Evolutionary conservation across 2,888 invertebrate species (phyloP).

Genomic region (Pachymerium ferrugineum): DNA sequence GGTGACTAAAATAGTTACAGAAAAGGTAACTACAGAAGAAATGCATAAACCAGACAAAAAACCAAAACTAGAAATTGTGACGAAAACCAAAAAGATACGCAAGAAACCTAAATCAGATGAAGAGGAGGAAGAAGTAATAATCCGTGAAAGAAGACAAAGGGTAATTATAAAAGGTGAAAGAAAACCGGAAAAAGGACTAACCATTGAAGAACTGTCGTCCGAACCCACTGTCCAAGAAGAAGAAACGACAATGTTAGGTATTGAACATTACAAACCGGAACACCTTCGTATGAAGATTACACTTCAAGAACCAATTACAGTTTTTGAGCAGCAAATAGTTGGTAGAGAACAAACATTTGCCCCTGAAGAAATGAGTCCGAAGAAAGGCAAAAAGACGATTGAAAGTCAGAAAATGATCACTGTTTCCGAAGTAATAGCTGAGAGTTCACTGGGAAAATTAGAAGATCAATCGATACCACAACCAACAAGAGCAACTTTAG

Average conservation of each 20-base stretch:
- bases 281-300: not conserved
- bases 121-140: not conserved
- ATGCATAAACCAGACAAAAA: not conserved
- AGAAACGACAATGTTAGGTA: not conserved
- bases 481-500: not conserved
- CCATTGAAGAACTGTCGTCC: not conserved
- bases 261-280: not conserved
- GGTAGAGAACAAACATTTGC: conserved; percentile 30
- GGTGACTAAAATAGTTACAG: not conserved
- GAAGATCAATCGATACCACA: not conserved
- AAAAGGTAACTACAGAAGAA: not conserved
- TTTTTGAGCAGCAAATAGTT: conserved; percentile 30
- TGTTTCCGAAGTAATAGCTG: conserved; percentile 22
- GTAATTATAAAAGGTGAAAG: not conserved
- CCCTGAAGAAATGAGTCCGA: not conserved
- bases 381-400: conserved; percentile 17
- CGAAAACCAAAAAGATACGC: not conserved
- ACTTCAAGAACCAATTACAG: conserved; percentile 22
- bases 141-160: not conserved
- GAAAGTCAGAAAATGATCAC: conserved; percentile 21
- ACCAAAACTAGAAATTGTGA: not conserved
- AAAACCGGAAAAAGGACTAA: not conserved
- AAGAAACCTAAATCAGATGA: not conserved
- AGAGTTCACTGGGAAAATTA: not conserved
- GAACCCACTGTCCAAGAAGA: not conserved